phyloP scores from a whole-genome alignment of 2,113 vertebrate genomes.

The Vidua macroura region DNA sequence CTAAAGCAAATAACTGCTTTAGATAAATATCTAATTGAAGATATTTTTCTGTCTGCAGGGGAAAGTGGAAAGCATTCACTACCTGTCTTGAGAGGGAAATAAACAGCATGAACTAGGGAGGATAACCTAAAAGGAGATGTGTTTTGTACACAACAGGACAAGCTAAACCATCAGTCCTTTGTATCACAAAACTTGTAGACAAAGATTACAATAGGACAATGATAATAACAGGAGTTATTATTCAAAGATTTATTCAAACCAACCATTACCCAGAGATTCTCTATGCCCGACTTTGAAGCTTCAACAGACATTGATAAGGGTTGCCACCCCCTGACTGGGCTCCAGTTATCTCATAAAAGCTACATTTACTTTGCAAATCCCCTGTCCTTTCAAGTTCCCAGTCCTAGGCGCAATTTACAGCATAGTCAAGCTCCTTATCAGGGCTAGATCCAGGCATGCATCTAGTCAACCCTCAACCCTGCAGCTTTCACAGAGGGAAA shows the following conservation, averaged over 20 bases:
- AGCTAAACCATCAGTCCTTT: neutral
- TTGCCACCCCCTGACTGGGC: neutral
- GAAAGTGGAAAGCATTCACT: conserved; percentile 3
- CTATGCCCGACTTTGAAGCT: neutral
- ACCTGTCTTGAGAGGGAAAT: neutral
- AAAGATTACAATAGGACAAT: neutral
- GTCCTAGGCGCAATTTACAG: neutral
- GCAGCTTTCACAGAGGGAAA: neutral
- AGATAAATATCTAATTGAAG: conserved; percentile 43
- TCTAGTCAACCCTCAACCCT: neutral
- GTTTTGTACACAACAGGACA: neutral
- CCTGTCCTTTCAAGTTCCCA: neutral
- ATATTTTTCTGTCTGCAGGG: conserved; percentile 21
- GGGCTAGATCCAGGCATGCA: neutral
- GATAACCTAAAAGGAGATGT: neutral
- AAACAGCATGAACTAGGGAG: conserved; percentile 1
- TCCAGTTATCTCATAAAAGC: neutral
- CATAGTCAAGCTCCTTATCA: neutral
- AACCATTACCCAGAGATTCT: neutral
- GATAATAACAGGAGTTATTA: neutral
- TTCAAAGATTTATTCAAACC: neutral
- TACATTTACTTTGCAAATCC: neutral
- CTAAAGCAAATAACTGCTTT: neutral
- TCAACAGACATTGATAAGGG: neutral
- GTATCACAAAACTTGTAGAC: neutral